Percentiles rank a stretch among this genome's conserved stretches.
Conservation (phyloP, 2,888 invertebrate species). For the Drosophila kuntzei region DNA sequence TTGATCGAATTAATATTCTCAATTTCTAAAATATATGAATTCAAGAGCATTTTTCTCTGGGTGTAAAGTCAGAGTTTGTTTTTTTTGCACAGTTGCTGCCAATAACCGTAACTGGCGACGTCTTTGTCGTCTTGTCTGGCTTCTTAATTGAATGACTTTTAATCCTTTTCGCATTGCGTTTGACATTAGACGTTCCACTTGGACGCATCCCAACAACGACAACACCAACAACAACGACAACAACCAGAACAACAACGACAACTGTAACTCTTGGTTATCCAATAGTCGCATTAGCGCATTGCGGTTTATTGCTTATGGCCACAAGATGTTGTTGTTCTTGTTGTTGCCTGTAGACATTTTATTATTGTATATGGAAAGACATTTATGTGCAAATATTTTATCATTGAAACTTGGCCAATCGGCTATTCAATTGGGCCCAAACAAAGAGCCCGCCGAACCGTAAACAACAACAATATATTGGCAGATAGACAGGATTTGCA, state of each 20-base stretch:
- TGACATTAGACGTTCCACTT: constrained; percentile 72
- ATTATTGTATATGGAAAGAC: constrained; percentile 75
- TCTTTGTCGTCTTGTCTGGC: constrained; percentile 48
- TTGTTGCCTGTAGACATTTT: constrained; percentile 70
- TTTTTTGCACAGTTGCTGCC: constrained; percentile 24
- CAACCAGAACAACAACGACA: constrained; percentile 6
- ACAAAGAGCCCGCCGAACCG: constrained; percentile 61
- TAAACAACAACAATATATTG: constrained; percentile 61
- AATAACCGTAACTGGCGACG: constrained; percentile 41
- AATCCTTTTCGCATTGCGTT: constrained; percentile 83
- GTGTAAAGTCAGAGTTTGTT: constrained; percentile 3
- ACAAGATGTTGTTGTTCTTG: constrained; percentile 38
- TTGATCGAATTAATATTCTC: no score
- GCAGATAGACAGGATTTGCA: constrained; percentile 26
- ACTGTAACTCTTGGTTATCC: constrained; percentile 29
- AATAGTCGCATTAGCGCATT: constrained; percentile 66
- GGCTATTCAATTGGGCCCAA: constrained; percentile 46
- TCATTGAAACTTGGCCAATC: constrained; percentile 71
- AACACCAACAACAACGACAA: constrained; percentile 16
- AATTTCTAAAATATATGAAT: no score
- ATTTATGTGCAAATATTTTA: constrained; percentile 82
- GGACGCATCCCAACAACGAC: constrained; percentile 37
- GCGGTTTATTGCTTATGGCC: constrained; percentile 77
- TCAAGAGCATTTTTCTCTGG: background rate
- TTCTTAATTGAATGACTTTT: constrained; percentile 79